Evolutionary conservation across 2,888 invertebrate genomes (phyloP).

Genomic region (Coelinius sp.): DNA sequence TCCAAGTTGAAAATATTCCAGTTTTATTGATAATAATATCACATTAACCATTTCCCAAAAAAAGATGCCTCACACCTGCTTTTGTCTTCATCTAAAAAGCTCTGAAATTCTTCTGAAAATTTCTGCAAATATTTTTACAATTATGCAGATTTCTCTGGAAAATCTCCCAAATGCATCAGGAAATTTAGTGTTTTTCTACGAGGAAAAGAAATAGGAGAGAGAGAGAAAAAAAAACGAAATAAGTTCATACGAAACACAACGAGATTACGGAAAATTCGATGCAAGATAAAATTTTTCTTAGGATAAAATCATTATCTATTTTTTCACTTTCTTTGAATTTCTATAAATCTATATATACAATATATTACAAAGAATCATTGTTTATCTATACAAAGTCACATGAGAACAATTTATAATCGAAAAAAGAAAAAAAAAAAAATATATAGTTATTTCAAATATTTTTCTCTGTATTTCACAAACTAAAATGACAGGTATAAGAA

Average conservation of each 20-base stretch:
- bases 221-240: conserved; percentile 12
- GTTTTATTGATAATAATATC: conserved; percentile 40
- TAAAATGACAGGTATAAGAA: conserved; percentile 16
- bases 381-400: conserved; percentile 52
- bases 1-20: conserved; percentile 9
- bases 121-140: neutral
- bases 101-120: conserved; percentile 7
- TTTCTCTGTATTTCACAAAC: conserved; percentile 2
- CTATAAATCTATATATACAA: conserved; percentile 64
- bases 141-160: conserved; percentile 17
- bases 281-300: conserved; percentile 21
- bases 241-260: conserved; percentile 7
- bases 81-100: neutral
- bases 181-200: neutral
- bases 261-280: conserved; percentile 1
- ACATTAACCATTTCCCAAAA: conserved; percentile 43
- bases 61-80: neutral
- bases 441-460: conserved; percentile 22
- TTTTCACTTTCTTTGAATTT: conserved; percentile 43
- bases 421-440: conserved; percentile 21
- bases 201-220: too few species aligned
- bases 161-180: neutral
- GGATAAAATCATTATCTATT: conserved; percentile 30
- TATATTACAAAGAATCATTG: conserved; percentile 67
- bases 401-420: conserved; percentile 58